These are phyloP conservation scores for Triplophysa rosa DNA, from an alignment of 2,113 vertebrate species.

Conservation along the genomic window DNA sequence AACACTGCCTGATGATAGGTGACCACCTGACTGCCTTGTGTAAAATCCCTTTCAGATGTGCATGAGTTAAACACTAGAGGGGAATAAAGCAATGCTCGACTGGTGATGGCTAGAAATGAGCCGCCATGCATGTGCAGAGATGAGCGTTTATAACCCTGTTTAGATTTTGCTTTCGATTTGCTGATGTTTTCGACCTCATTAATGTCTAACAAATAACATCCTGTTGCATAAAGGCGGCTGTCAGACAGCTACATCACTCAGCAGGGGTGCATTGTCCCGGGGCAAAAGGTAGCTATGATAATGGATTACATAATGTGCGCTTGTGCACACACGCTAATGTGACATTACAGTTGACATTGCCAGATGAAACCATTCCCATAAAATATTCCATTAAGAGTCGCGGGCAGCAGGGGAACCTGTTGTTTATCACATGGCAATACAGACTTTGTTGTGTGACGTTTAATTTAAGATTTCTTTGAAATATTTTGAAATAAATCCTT, in stretches of 20 bases:
- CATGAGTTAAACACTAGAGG: conserved; percentile 6
- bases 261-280: conserved; percentile 14
- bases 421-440: no score
- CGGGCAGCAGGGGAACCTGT: no score
- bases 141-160: not conserved
- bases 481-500: no score
- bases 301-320: not conserved
- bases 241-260: conserved; percentile 11
- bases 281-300: conserved; percentile 16
- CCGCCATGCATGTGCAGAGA: not conserved
- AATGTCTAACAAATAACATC: conserved; percentile 8
- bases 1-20: not conserved
- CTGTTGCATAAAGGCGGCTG: conserved; percentile 21
- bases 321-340: conserved; percentile 7
- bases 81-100: not conserved
- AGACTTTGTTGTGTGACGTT: no score
- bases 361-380: not conserved
- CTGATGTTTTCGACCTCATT: conserved; percentile 6
- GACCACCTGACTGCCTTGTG: not conserved
- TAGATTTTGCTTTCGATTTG: conserved; percentile 7
- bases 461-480: no score
- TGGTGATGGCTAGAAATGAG: not conserved
- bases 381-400: not conserved
- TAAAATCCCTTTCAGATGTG: not conserved
- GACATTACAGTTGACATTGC: conserved; percentile 11